Conservation (phyloP, 2,888 invertebrate species). For the Quadroppia sp. region DNA sequence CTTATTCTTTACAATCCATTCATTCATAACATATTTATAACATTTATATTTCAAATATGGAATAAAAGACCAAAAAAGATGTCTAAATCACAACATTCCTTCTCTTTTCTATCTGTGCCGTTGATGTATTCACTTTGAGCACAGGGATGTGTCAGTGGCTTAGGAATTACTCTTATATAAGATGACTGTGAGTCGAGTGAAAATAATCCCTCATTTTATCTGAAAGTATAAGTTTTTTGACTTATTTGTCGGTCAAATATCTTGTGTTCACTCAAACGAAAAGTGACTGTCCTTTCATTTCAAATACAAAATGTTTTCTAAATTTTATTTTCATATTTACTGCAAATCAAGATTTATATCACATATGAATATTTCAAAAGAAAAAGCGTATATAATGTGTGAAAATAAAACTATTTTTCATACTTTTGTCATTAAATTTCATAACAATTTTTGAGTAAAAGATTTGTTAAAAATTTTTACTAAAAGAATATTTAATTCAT, state of each 20-base stretch:
- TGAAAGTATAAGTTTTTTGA: neutral
- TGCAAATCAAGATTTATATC: too few species aligned
- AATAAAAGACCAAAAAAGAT: neutral
- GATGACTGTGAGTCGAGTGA: neutral
- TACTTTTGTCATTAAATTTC: too few species aligned
- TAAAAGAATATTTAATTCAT: too few species aligned
- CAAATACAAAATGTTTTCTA: too few species aligned
- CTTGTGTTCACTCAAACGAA: constrained; percentile 3
- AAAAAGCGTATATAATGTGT: too few species aligned
- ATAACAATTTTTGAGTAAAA: too few species aligned
- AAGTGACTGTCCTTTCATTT: too few species aligned
- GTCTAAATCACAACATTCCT: constrained; percentile 17
- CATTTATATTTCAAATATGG: neutral
- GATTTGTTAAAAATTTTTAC: too few species aligned
- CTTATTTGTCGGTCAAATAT: neutral
- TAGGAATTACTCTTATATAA: neutral
- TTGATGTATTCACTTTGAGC: neutral
- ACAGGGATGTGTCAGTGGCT: neutral
- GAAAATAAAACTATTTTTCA: too few species aligned
- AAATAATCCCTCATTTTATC: neutral
- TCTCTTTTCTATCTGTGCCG: neutral
- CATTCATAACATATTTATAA: constrained; percentile 9
- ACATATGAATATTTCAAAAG: too few species aligned
- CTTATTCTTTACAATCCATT: neutral
- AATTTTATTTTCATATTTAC: too few species aligned